Percentiles rank a stretch among this genome's conserved stretches.
phyloP scores from a whole-genome alignment of 2,797 vertebrate species.

The Clarias pachynema region DNA sequence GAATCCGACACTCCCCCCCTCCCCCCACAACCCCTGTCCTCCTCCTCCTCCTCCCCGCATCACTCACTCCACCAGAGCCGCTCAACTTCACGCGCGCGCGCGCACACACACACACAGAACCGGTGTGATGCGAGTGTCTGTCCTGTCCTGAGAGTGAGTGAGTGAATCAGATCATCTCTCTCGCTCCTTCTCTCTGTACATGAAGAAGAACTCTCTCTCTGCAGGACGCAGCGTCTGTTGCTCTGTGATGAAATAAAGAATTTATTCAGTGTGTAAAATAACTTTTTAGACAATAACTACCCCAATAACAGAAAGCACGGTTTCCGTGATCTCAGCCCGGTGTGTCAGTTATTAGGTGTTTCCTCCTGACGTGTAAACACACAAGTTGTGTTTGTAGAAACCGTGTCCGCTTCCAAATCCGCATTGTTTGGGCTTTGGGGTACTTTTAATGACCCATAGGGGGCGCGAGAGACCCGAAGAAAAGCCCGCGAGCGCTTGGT shows the following conservation, averaged over 20 bases:
- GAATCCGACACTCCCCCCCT: constrained; percentile 61
- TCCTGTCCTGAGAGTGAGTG: too few species aligned
- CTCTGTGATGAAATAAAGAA: too few species aligned
- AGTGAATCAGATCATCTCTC: too few species aligned
- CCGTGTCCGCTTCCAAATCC: too few species aligned
- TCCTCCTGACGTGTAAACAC: background rate
- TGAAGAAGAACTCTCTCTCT: too few species aligned
- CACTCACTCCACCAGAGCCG: too few species aligned
- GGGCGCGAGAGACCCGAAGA: constrained; percentile 20
- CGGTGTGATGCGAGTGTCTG: too few species aligned
- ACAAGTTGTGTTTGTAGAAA: background rate
- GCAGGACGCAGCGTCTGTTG: too few species aligned
- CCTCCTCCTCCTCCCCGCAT: constrained; percentile 25
- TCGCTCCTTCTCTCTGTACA: too few species aligned
- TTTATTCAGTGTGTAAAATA: background rate
- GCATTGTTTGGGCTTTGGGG: background rate
- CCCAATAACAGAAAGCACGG: background rate
- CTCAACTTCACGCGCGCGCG: too few species aligned
- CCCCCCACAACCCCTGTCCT: background rate
- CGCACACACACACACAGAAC: too few species aligned
- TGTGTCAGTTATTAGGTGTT: background rate
- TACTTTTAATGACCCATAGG: background rate
- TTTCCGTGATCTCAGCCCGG: background rate
- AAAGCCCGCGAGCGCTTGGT: background rate
- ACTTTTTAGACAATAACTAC: too few species aligned